Evolutionary conservation across 2,113 vertebrate genomes (phyloP).

Genomic region (Melierax canorus): DNA sequence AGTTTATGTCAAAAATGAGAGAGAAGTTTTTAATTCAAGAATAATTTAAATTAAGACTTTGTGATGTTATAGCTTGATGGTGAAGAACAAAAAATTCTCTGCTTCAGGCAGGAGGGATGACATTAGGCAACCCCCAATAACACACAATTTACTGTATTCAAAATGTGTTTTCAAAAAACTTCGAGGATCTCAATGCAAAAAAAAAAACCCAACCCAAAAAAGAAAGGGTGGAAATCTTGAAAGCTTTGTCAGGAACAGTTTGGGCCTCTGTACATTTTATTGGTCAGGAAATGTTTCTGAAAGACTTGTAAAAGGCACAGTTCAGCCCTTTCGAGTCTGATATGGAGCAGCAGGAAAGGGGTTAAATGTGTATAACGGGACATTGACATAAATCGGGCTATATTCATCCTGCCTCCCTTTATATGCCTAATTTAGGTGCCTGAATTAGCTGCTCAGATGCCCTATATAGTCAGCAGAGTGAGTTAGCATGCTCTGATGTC

Average conservation of each 20-base stretch:
- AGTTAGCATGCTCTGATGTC: not conserved
- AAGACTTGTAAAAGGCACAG: not conserved
- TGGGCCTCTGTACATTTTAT: not conserved
- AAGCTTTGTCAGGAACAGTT: not conserved
- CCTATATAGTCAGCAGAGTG: not conserved
- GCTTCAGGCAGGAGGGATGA: not conserved
- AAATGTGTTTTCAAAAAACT: not conserved
- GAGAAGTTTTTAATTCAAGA: not conserved
- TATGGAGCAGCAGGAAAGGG: not conserved
- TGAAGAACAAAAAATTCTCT: not conserved
- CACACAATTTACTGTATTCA: not conserved
- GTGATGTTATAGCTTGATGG: not conserved
- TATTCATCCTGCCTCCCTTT: not conserved
- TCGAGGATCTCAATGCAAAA: rapidly evolving
- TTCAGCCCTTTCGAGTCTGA: not conserved
- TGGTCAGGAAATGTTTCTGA: not conserved
- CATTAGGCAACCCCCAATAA: not conserved
- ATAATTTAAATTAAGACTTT: not conserved
- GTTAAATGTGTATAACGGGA: not conserved
- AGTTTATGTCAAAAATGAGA: not conserved
- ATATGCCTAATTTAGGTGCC: not conserved
- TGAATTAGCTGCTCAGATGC: not conserved
- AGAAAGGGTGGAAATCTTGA: not conserved
- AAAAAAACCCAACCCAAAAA: not conserved
- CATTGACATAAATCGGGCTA: not conserved